These are phyloP conservation scores for Anas bernieri DNA, from an alignment of 2,797 vertebrate species.

Conservation along the genomic window DNA sequence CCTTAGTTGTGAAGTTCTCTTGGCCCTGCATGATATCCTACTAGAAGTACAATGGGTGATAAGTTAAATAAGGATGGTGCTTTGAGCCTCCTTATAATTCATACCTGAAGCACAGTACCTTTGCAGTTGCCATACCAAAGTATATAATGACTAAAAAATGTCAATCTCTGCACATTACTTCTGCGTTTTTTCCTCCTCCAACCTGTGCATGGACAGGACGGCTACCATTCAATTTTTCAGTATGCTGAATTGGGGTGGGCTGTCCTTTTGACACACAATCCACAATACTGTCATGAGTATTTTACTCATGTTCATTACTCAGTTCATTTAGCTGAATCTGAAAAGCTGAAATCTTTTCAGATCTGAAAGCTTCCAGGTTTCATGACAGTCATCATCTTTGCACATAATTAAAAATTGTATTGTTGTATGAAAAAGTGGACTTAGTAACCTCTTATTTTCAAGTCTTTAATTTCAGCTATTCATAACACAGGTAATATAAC, in stretches of 20 bases:
- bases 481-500: not conserved
- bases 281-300: not conserved
- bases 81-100: not conserved
- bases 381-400: not conserved
- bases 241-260: too few relatives aligned
- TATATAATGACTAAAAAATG: not conserved
- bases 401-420: not conserved
- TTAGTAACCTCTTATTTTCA: not conserved
- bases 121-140: not conserved
- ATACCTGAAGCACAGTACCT: not conserved
- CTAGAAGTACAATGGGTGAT: not conserved
- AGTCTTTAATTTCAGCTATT: not conserved
- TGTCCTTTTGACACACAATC: not conserved
- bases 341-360: not conserved
- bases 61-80: not conserved
- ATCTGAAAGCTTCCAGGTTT: not conserved
- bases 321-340: too few relatives aligned
- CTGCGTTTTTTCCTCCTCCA: not conserved
- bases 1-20: not conserved
- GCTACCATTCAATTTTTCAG: not conserved
- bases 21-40: not conserved
- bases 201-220: not conserved
- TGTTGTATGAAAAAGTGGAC: not conserved
- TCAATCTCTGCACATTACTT: not conserved
- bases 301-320: too few relatives aligned